These are phyloP conservation scores for Tethea ocularis DNA, from an alignment of 2,888 invertebrate genomes.

Conservation along the genomic window DNA sequence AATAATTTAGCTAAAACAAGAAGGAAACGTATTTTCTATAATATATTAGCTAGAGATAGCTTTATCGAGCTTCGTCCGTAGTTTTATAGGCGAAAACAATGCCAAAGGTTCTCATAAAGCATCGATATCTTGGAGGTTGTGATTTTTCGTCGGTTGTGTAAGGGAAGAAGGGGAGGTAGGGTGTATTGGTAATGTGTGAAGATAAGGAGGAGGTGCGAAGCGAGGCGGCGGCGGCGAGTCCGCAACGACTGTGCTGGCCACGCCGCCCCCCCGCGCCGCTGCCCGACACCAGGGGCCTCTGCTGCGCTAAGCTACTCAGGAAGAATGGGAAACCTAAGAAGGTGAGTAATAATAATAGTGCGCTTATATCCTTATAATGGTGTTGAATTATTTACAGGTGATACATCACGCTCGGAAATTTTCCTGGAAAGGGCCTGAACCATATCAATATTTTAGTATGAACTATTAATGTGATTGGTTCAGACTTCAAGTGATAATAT, in stretches of 20 bases:
- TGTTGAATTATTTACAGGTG: not conserved
- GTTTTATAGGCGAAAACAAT: conserved; percentile 75
- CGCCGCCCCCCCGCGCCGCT: conserved; percentile 77
- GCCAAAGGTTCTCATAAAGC: conserved; percentile 75
- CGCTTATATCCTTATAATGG: conserved; percentile 9
- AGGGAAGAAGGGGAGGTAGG: conserved; percentile 46
- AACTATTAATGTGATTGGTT: not conserved
- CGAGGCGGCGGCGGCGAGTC: conserved; percentile 65
- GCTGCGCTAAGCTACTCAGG: conserved; percentile 91
- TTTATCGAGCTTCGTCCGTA: conserved; percentile 58
- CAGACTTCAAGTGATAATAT: not conserved
- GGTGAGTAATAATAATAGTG: conserved; percentile 70
- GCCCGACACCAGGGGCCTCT: conserved; percentile 90
- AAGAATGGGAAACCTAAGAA: conserved; percentile 93
- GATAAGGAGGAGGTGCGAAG: conserved; percentile 77
- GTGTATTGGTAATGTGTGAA: conserved; percentile 69
- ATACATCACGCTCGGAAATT: not conserved
- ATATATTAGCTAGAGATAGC: conserved; percentile 66
- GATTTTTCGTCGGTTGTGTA: conserved; percentile 68
- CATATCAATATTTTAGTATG: not conserved
- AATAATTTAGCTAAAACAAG: conserved; percentile 38
- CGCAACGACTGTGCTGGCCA: conserved; percentile 72
- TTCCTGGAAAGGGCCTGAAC: not conserved
- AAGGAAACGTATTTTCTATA: conserved; percentile 53
- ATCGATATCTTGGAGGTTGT: conserved; percentile 75